Evolutionary conservation across 1,140 invertebrate species (phyloP).

Genomic region (Apolygus lucorum): DNA sequence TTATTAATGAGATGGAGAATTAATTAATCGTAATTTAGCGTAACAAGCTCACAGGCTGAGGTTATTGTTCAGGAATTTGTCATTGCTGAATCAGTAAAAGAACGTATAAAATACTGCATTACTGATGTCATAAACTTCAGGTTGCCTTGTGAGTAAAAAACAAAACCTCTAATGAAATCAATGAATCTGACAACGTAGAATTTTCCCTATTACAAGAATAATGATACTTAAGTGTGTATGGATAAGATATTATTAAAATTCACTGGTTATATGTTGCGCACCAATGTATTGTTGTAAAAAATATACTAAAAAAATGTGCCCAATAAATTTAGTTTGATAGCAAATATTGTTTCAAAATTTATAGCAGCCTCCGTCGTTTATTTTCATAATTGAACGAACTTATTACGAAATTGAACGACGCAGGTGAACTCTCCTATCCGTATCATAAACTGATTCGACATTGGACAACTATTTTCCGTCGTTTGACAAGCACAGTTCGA

Average conservation of each 20-base stretch:
- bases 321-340: slow-evolving; percentile 46
- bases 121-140: too few species aligned
- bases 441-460: slow-evolving; percentile 21
- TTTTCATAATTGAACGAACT: neutral
- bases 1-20: too few species aligned
- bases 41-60: too few species aligned
- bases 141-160: too few species aligned
- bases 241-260: neutral
- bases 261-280: slow-evolving; percentile 39
- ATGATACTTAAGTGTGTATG: too few species aligned
- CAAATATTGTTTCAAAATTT: neutral
- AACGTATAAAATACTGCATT: too few species aligned
- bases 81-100: too few species aligned
- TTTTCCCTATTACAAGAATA: too few species aligned
- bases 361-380: neutral
- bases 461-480: slow-evolving; percentile 18
- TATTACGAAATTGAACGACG: neutral
- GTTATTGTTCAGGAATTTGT: too few species aligned
- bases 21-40: too few species aligned
- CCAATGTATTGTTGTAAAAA: slow-evolving; percentile 33
- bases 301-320: slow-evolving; percentile 41
- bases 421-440: slow-evolving; percentile 17
- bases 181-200: too few species aligned
- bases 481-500: slow-evolving; percentile 33
- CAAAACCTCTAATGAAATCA: too few species aligned